Evolutionary conservation across 1,140 invertebrate genomes (phyloP), one percentile per base, ranked within the genome.

Genomic region (Berghia stephanieae): DNA sequence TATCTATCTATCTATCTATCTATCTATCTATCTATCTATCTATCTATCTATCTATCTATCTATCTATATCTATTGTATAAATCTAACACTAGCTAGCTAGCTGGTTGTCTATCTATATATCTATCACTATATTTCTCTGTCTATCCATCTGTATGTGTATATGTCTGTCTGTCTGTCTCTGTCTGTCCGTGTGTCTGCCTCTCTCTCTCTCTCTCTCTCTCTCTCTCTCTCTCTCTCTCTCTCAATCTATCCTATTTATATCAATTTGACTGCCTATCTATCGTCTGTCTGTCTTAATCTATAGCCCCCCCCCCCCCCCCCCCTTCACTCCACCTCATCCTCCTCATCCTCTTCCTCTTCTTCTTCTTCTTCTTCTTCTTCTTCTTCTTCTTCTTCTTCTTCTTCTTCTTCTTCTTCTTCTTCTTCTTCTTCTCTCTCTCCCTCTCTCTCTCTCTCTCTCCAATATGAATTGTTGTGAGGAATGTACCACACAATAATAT

Each of bases 91-190:
- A n/a, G n/a, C n/a, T n/a, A n/a, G n/a, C n/a, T n/a, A n/a, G 10
- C 24, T 69, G 27, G 10, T 40, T 69, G 5, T 69, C 36, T 69
- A 6, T 69, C 36, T 69, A 6, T 69, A 27, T 69, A 16, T 69
- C 40, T 16, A n/a, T n/a, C n/a, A 16, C 10, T 69, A 16, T 63
- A 16, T 63, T 27, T 63, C 57, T 63, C 57, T 63, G 16, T 63
- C 57, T 63, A 16, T 63, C 57, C 31, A 16, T 63, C 57, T 63
- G 16, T 63, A 16, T 63, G 8, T 63, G 13, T 63, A 16, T 63
- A 16, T 63, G 8, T 63, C 57, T 63, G 13, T 63, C 57, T 63
- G 16, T 67, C 63, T 67, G 5, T 67, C 63, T 67, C 63, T 67
- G 31, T 67, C 27, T 67, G 27, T 5, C 66, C 10, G 36, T 4